Evolutionary conservation across 2,797 vertebrate species (phyloP).

Genomic region (Microctenopoma lineatum): DNA sequence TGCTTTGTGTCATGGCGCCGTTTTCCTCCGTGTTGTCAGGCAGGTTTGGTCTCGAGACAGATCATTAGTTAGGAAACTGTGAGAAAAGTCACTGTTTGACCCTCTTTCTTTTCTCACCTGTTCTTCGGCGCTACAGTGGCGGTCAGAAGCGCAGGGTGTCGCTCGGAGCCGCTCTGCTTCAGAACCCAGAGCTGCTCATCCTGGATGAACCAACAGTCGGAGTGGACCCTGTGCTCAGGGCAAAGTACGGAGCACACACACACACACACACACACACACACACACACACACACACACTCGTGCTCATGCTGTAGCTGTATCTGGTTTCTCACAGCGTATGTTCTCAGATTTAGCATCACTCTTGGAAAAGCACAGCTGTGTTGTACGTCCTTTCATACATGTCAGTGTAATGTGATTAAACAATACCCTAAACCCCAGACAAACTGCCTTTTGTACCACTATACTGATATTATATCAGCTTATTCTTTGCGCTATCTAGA

Average conservation of each 20-base stretch:
- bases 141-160: constrained; percentile 84
- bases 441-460: background rate
- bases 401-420: background rate
- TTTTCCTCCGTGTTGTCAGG: no score
- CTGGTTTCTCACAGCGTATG: background rate
- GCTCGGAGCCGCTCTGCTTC: constrained; percentile 84
- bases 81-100: background rate
- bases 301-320: background rate
- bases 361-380: background rate
- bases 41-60: constrained; percentile 42
- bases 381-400: no score
- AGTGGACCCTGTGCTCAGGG: constrained; percentile 85
- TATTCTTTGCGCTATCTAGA: background rate
- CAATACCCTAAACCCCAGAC: background rate
- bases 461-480: background rate
- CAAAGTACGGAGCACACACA: constrained; percentile 70
- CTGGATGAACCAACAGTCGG: constrained; percentile 87
- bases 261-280: background rate
- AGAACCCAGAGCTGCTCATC: constrained; percentile 86
- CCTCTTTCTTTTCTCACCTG: background rate
- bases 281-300: background rate
- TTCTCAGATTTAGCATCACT: background rate
- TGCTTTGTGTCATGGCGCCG: no score
- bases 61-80: background rate
- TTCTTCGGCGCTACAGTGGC: constrained; percentile 70